Percentiles rank a stretch among this genome's conserved stretches.
Conservation (phyloP, 2,888 invertebrate species). For the Cephus spinipes region DNA sequence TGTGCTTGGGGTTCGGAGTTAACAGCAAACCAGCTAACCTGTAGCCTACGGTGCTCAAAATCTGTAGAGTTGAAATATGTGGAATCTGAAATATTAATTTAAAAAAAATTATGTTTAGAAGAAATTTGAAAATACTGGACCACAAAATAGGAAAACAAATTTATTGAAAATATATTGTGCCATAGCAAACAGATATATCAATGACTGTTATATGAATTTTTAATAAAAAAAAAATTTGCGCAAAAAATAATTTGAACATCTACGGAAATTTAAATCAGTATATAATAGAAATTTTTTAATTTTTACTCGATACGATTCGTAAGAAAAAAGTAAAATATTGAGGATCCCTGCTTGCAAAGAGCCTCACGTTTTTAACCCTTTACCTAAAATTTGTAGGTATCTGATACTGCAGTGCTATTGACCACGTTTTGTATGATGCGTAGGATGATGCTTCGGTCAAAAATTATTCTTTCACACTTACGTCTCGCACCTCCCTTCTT, state of each 20-base stretch:
- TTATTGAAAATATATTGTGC: too few species aligned
- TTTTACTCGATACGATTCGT: background rate
- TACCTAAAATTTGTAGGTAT: background rate
- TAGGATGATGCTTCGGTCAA: background rate
- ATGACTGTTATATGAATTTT: too few species aligned
- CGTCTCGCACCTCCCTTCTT: background rate
- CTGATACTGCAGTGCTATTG: background rate
- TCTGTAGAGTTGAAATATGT: background rate
- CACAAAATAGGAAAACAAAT: too few species aligned
- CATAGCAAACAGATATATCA: too few species aligned
- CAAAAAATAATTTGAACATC: too few species aligned
- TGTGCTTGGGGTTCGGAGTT: constrained; percentile 24
- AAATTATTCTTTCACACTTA: background rate
- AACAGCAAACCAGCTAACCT: too few species aligned
- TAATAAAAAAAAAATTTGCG: too few species aligned
- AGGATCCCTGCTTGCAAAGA: background rate
- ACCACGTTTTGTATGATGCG: background rate
- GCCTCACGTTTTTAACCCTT: constrained; percentile 15
- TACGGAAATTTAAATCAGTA: background rate
- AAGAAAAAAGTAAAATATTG: background rate
- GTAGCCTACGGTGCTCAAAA: background rate
- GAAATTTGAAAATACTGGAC: background rate
- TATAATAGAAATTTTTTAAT: background rate
- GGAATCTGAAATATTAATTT: background rate
- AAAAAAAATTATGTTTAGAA: background rate